phyloP scores from a whole-genome alignment of 2,888 invertebrate genomes.

The Lapara coniferarum region DNA sequence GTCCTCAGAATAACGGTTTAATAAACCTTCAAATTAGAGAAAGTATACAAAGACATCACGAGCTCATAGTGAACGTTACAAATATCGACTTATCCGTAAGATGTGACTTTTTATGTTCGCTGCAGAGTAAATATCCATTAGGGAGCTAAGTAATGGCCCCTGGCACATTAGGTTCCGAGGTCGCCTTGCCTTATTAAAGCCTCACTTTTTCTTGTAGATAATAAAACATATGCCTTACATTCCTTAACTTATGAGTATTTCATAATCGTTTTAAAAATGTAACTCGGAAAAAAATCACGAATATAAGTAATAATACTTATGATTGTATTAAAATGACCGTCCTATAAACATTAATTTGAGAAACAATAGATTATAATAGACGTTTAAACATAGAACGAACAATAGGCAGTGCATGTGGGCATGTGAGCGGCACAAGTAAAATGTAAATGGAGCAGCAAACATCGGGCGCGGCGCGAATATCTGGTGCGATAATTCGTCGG shows the following conservation, averaged over 20 bases:
- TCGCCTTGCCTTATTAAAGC: conserved; percentile 59
- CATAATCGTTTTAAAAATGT: not conserved
- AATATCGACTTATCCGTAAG: conserved; percentile 58
- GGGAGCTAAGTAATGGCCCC: conserved; percentile 63
- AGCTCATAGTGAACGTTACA: conserved; percentile 33
- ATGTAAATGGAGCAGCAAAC: conserved; percentile 51
- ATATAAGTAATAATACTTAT: too few species aligned
- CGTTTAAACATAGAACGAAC: conserved; percentile 35
- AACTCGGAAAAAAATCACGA: too few species aligned
- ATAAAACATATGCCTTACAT: conserved; percentile 39
- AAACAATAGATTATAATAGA: conserved; percentile 8
- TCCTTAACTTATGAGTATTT: conserved; percentile 23
- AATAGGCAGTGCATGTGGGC: conserved; percentile 43
- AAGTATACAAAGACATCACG: conserved; percentile 33
- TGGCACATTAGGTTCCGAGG: conserved; percentile 64
- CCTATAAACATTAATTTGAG: conserved; percentile 20
- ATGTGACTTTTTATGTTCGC: conserved; percentile 69
- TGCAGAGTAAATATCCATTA: conserved; percentile 74
- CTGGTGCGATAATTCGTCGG: conserved; percentile 49
- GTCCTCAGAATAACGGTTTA: conserved; percentile 12
- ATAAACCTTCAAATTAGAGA: conserved; percentile 6
- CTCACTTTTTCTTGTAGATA: conserved; percentile 51
- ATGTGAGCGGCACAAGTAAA: conserved; percentile 41
- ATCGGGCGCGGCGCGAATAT: conserved; percentile 38
- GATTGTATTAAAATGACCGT: too few species aligned